Evolutionary conservation across 1,140 invertebrate species (phyloP).

Genomic region (Metopolophium dirhodum): DNA sequence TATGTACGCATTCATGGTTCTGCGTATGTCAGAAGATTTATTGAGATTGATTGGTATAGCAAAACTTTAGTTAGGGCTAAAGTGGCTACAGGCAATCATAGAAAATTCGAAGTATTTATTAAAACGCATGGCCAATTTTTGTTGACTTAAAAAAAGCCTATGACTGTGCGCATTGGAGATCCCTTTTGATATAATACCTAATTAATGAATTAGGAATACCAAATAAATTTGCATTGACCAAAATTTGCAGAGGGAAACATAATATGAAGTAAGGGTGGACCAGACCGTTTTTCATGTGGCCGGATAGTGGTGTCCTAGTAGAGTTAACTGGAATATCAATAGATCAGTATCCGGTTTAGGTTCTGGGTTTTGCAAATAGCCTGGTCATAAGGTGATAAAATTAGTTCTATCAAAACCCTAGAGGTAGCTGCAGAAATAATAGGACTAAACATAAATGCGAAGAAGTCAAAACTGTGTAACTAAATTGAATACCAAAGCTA

Average conservation of each 20-base stretch:
- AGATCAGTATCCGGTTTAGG: not conserved
- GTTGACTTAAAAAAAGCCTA: not conserved
- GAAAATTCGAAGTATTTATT: not conserved
- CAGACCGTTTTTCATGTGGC: too few species aligned
- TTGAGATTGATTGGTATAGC: too few species aligned
- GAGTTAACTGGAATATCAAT: not conserved
- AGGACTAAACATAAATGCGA: not conserved
- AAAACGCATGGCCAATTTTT: not conserved
- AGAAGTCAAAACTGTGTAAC: not conserved
- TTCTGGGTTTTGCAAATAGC: not conserved
- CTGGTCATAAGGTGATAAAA: not conserved
- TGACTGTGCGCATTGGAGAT: too few species aligned
- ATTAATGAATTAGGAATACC: too few species aligned
- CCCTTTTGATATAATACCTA: too few species aligned
- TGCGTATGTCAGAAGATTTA: not conserved
- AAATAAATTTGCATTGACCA: too few species aligned
- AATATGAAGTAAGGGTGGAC: too few species aligned
- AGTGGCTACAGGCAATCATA: not conserved
- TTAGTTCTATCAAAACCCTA: not conserved
- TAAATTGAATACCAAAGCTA: not conserved
- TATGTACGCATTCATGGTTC: too few species aligned
- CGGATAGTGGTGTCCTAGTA: not conserved
- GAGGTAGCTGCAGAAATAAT: not conserved
- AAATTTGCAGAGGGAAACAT: too few species aligned
- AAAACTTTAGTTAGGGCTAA: not conserved